Percentiles rank a stretch among this genome's conserved stretches.
These are phyloP conservation scores for Drosophila nigrodunni DNA, from an alignment of 1,140 invertebrate species.

Conservation along the genomic window DNA sequence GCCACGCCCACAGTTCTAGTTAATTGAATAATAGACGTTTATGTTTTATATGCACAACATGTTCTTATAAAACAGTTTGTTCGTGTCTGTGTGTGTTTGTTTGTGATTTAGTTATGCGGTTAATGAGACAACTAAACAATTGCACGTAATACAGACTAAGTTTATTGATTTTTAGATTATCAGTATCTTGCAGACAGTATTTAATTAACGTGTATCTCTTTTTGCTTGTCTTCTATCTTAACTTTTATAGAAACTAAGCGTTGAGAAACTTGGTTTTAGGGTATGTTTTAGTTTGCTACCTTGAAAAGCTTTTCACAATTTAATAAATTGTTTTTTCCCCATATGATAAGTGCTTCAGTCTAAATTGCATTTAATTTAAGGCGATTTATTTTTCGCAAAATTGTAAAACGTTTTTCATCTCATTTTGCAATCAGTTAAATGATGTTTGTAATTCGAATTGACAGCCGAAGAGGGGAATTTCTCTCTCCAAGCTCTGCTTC, in stretches of 20 bases:
- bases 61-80: constrained; percentile 7
- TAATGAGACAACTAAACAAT: constrained; percentile 20
- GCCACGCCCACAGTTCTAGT: constrained; percentile 62
- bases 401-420: constrained; percentile 35
- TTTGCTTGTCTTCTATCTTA: too few relatives aligned
- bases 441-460: constrained; percentile 74
- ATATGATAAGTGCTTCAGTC: background rate
- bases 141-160: background rate
- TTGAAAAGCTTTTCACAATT: constrained; percentile 2
- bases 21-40: constrained; percentile 81
- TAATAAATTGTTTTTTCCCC: background rate
- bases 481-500: background rate
- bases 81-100: constrained; percentile 9
- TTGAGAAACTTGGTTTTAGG: too few relatives aligned
- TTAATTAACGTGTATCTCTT: too few relatives aligned
- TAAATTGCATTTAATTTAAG: constrained; percentile 10
- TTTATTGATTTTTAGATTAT: constrained; percentile 3
- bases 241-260: too few relatives aligned
- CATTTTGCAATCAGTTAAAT: constrained; percentile 72
- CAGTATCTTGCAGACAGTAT: background rate
- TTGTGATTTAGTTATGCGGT: constrained; percentile 8
- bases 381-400: background rate
- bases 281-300: too few relatives aligned
- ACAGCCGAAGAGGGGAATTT: constrained; percentile 35
- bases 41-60: constrained; percentile 69